Percentiles rank a stretch among this genome's conserved stretches.
phyloP scores from a whole-genome alignment of 1,140 invertebrate genomes.

The Diabrotica undecimpunctata region DNA sequence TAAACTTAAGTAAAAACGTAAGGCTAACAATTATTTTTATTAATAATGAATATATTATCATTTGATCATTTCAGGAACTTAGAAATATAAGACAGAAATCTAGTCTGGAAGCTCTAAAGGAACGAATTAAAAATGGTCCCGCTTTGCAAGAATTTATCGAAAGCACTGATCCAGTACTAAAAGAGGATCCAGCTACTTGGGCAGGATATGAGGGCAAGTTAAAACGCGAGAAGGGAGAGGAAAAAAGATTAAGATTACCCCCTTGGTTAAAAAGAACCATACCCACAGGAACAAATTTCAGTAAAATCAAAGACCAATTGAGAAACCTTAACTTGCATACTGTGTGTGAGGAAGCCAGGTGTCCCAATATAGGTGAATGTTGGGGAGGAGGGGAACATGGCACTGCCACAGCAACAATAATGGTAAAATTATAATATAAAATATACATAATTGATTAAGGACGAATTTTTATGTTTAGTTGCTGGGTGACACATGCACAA shows the following conservation, averaged over 20 bases:
- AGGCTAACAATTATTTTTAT: background rate
- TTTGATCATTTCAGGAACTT: background rate
- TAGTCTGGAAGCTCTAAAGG: constrained; percentile 46
- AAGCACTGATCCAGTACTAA: constrained; percentile 49
- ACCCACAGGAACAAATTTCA: constrained; percentile 84
- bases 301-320: constrained; percentile 81
- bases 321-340: constrained; percentile 89
- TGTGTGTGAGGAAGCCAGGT: constrained; percentile 97
- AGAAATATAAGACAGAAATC: constrained; percentile 29
- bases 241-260: constrained; percentile 78
- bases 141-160: constrained; percentile 62
- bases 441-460: background rate
- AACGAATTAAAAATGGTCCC: constrained; percentile 60
- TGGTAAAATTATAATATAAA: constrained; percentile 55
- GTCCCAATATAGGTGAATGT: constrained; percentile 99
- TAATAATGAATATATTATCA: background rate
- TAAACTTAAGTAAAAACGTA: constrained; percentile 3
- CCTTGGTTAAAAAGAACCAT: constrained; percentile 97
- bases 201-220: constrained; percentile 75
- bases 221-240: constrained; percentile 79
- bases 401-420: constrained; percentile 85
- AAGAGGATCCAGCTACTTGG: constrained; percentile 57
- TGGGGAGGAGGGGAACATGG: constrained; percentile 93
- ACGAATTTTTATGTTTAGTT: constrained; percentile 57
- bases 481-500: constrained; percentile 88